These are phyloP conservation scores for Sitodiplosis mosellana DNA, from an alignment of 1,140 invertebrate species.

Conservation along the genomic window DNA sequence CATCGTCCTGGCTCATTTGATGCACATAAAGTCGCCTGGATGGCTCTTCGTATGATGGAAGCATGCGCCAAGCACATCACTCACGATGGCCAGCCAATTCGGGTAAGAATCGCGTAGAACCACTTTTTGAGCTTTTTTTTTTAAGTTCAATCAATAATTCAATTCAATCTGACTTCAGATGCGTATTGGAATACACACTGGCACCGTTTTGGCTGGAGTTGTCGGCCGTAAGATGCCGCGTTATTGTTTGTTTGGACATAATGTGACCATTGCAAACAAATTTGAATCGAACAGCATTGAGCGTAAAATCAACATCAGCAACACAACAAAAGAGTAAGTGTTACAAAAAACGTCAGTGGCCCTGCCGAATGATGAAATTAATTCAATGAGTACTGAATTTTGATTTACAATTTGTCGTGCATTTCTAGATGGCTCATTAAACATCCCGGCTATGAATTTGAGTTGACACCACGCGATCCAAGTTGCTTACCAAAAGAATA, in stretches of 20 bases:
- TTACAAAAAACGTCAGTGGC: neutral
- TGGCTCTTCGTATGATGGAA: slow-evolving; percentile 77
- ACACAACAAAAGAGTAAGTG: slow-evolving; percentile 77
- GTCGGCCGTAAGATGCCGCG: slow-evolving; percentile 83
- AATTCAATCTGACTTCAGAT: slow-evolving; percentile 65
- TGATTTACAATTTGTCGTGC: neutral
- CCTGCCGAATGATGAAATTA: slow-evolving; percentile 2
- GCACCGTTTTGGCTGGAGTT: slow-evolving; percentile 71
- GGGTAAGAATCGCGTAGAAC: slow-evolving; percentile 32
- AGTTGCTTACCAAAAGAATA: slow-evolving; percentile 73
- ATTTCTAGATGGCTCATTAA: slow-evolving; percentile 49
- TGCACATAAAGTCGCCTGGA: slow-evolving; percentile 88
- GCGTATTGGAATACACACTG: slow-evolving; percentile 84
- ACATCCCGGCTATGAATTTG: slow-evolving; percentile 45
- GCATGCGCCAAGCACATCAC: slow-evolving; percentile 70
- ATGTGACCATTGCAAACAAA: slow-evolving; percentile 86
- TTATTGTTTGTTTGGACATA: slow-evolving; percentile 82
- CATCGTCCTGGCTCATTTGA: slow-evolving; percentile 55
- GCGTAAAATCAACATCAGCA: slow-evolving; percentile 77
- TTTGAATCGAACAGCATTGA: slow-evolving; percentile 87
- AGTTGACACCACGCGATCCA: slow-evolving; percentile 50
- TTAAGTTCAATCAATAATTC: slow-evolving; percentile 4
- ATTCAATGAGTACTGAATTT: slow-evolving; percentile 1
- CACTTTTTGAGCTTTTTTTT: neutral
- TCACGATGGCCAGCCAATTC: slow-evolving; percentile 77